Base-by-base conservation (phyloP, 2,888 invertebrate genomes). In the Teleogryllus oceanicus region DNA sequence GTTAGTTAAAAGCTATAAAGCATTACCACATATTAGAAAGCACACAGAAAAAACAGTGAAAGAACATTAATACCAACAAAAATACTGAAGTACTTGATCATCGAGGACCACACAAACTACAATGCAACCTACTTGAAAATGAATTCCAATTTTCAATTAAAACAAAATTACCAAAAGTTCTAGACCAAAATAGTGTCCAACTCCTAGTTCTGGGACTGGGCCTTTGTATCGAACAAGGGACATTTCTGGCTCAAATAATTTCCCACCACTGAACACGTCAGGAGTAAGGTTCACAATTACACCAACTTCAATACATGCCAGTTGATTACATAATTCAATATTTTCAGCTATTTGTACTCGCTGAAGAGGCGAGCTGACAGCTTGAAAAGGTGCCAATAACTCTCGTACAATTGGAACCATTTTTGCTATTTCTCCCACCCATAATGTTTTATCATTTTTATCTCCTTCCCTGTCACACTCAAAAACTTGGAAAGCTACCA, bases 131-230 rank as follows among this genome's bases (percentile, higher is more conserved):
- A 62, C 62, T 62, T 62, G 16, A 62, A 75, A 62, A 62, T 62
- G 37, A 37, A 18, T 62, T 62, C 13, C 62, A 62, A 62, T 13
- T 62, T 62, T 62, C 62, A 62, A 62, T 62, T n/a, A 81, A 80
- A 82, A 82, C 75, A 80, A 82, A 79, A 81, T 80, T 84, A 85
- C 85, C 85, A 84, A 83, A 79, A 84, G 78, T 79, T 84, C 83
- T 81, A 85, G 83, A 83, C 84, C 84, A 83, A 83, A 84, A 82
- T 83, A 84, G 79, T 80, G 80, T 81, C 84, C 84, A 78, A 81
- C 82, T 50, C 84, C 84, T 80, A 83, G 81, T 80, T 82, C 82
- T 62, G 81, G 77, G 75, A 84, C 82, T 75, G 82, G 83, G 75
- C 84, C 84, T 81, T 83, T 84, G 81, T 83, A 84, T 76, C 81